A percentile compares a stretch with the other conserved stretches of the same genome.
Evolutionary conservation across 2,113 vertebrate species (phyloP).

Genomic region (Callospermophilus lateralis): DNA sequence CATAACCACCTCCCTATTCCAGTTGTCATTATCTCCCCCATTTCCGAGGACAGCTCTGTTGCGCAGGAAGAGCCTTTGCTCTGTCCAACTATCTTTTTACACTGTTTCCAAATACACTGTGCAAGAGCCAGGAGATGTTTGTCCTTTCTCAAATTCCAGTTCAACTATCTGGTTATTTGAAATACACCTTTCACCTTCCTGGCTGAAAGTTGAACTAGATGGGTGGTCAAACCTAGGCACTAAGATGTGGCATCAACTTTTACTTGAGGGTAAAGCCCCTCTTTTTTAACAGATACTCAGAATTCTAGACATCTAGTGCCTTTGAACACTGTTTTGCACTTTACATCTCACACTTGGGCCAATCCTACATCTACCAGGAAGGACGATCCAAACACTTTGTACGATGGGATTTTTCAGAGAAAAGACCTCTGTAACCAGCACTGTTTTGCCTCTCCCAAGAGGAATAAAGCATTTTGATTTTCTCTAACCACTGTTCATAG

Average conservation of each 20-base stretch:
- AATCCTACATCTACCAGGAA: not conserved
- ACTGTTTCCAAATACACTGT: not conserved
- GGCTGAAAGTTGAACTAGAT: not conserved
- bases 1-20: not conserved
- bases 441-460: not conserved
- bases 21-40: not conserved
- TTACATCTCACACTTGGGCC: not conserved
- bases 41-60: not conserved
- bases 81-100: not conserved
- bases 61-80: not conserved
- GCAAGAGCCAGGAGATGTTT: not conserved
- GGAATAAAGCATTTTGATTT: not conserved
- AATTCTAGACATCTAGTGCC: not conserved
- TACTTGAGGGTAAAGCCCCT: not conserved
- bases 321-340: not conserved
- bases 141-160: not conserved
- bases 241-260: not conserved
- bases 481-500: not conserved
- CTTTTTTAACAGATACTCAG: conserved; percentile 19
- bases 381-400: not conserved
- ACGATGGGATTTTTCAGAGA: not conserved
- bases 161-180: not conserved
- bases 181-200: not conserved
- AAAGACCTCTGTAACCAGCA: not conserved
- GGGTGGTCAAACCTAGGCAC: not conserved